phyloP scores from a whole-genome alignment of 2,113 vertebrate species.

The Corythaixoides concolor region DNA sequence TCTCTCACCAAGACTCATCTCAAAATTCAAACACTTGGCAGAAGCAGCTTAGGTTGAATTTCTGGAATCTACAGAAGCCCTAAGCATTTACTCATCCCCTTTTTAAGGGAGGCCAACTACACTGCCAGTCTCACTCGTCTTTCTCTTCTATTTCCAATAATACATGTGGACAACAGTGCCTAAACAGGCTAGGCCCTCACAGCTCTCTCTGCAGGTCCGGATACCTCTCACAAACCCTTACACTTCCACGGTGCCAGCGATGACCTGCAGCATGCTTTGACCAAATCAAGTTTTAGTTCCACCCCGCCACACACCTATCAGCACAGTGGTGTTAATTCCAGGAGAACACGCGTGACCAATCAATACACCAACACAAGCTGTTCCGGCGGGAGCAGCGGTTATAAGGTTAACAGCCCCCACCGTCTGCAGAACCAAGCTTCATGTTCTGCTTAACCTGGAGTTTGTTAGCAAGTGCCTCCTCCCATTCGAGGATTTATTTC shows the following conservation, averaged over 20 bases:
- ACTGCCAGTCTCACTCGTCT: rapidly evolving
- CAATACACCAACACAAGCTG: too few relatives aligned
- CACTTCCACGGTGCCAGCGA: rapidly evolving
- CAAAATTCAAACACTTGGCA: not conserved
- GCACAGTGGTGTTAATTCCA: not conserved
- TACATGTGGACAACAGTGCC: rapidly evolving
- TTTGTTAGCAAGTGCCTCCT: not conserved
- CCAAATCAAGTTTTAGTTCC: not conserved
- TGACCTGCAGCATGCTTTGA: not conserved
- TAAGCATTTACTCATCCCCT: rapidly evolving
- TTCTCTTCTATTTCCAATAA: rapidly evolving
- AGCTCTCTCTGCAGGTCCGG: rapidly evolving
- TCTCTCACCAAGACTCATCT: not conserved
- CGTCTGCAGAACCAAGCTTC: not conserved
- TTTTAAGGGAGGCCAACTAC: not conserved
- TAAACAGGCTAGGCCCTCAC: not conserved
- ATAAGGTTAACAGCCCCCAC: rapidly evolving
- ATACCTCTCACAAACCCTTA: not conserved
- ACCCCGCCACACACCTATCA: not conserved
- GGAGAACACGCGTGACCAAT: rapidly evolving
- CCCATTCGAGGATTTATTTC: not conserved
- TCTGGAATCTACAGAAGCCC: rapidly evolving
- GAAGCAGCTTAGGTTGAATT: not conserved
- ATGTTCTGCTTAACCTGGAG: not conserved
- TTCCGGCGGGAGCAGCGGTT: not conserved